phyloP scores from a whole-genome alignment of 2,888 invertebrate genomes.

The Mechanitis messenoides region DNA sequence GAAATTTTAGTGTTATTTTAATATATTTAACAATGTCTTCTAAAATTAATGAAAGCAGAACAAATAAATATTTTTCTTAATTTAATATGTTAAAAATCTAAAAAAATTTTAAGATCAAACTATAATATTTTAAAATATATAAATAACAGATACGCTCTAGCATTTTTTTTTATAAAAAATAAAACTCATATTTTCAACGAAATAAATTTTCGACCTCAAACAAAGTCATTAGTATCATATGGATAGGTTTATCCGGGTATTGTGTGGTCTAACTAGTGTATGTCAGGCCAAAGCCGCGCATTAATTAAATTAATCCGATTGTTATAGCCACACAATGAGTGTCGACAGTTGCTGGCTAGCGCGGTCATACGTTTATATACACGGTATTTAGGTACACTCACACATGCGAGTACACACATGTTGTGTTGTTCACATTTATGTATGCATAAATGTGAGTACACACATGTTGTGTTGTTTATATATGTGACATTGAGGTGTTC shows the following conservation, averaged over 20 bases:
- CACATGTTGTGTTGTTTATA: conserved; percentile 5
- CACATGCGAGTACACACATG: neutral
- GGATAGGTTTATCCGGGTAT: conserved; percentile 1
- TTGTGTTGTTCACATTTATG: neutral
- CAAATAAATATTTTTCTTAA: neutral
- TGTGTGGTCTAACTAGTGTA: conserved; percentile 3
- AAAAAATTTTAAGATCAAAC: no score
- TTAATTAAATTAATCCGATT: conserved; percentile 44
- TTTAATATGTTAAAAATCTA: neutral
- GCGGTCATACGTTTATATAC: neutral
- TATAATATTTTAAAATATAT: no score
- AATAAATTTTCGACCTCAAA: conserved; percentile 2
- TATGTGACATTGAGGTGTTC: conserved; percentile 5
- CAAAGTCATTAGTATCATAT: conserved; percentile 1
- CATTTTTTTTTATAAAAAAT: neutral
- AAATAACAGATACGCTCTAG: no score
- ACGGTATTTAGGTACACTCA: neutral
- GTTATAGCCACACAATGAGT: conserved; percentile 35
- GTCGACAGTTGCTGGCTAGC: conserved; percentile 25
- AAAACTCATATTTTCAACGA: neutral
- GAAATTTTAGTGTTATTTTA: no score
- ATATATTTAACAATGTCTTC: no score
- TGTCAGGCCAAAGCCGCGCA: conserved; percentile 11
- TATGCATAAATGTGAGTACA: conserved; percentile 2
- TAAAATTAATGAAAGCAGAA: neutral